Base-by-base conservation (phyloP, 2,113 vertebrate species). In the Nesogale talazaci region DNA sequence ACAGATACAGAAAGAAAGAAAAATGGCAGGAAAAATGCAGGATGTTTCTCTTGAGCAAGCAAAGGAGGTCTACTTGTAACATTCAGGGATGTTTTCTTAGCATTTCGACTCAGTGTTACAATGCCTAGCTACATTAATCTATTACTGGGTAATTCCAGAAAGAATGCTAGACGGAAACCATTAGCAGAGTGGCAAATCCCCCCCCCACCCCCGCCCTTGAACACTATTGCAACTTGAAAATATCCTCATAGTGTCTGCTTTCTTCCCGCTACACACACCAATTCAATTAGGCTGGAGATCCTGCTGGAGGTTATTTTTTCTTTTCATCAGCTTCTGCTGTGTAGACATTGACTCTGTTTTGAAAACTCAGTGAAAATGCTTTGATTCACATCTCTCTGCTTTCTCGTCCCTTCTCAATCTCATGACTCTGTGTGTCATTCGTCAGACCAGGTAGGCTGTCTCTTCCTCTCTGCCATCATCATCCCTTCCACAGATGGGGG, bases 61-160 rank as follows among this genome's bases (percentile, higher is more conserved):
- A 85, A 90, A 31, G 19, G 56, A 69, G 38, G 34, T 79, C 94
- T 94, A 87, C 84, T 95, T 96, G 31, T 96, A 96, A 93, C 93
- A 94, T 95, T 96, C 65, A 88, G 93, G 78, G 89, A 40, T 96
- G 93, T 96, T 93, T 96, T 95, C 95, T 94, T 94, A 95, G 94
- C 91, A 87, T 92, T 95, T 95, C 63, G 90, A 65, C 75, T 96
- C 90, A 94, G 4, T 63, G 86, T 94, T 94, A 86, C 52, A 91
- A 29, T 87, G 83, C 93, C 95, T 94, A 96, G 94, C 87, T 95
- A 92, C 93, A 79, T 89, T 87, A 94, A 96, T 95, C 94, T 97
- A 95, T 97, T 97, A 97, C 97, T 96, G 94, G 94, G 95, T 96
- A 94, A 96, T 94, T 96, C 85, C 85, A 88, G 93, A 95, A 97